Evolutionary conservation across 2,113 vertebrate genomes (phyloP).

Genomic region (Otus sunia): DNA sequence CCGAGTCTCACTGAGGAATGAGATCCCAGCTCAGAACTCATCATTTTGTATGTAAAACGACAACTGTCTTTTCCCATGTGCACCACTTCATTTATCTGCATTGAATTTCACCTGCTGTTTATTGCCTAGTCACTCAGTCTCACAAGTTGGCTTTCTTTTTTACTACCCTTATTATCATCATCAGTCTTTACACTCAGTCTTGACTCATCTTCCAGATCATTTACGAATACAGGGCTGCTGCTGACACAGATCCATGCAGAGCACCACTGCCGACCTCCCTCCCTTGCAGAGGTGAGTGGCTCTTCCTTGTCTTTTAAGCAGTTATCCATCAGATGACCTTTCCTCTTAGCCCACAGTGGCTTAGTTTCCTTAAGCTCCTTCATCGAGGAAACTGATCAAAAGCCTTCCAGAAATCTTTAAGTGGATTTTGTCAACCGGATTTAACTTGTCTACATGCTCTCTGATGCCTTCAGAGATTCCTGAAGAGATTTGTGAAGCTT

Average conservation of each 20-base stretch:
- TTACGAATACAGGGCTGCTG: neutral
- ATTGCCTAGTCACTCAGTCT: neutral
- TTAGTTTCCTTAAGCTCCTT: neutral
- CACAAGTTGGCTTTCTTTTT: neutral
- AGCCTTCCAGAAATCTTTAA: neutral
- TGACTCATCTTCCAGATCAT: neutral
- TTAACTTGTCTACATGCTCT: neutral
- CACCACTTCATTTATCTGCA: neutral
- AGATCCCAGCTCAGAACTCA: neutral
- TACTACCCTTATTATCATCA: neutral
- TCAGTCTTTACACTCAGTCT: neutral
- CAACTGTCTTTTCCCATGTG: neutral
- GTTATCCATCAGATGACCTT: neutral
- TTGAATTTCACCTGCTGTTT: neutral
- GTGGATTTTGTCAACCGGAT: constrained; percentile 2
- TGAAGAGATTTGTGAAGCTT: neutral
- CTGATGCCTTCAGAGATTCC: neutral
- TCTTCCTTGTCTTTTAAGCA: neutral
- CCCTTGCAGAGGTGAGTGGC: fast-evolving
- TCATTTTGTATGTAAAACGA: neutral
- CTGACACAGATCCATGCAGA: neutral
- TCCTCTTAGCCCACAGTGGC: neutral
- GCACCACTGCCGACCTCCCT: neutral
- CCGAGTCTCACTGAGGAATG: neutral
- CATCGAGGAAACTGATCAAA: neutral